Evolutionary conservation across 2,888 invertebrate genomes (phyloP), one percentile per base, ranked within the genome.

Genomic region (Amblyjoppa proteus): DNA sequence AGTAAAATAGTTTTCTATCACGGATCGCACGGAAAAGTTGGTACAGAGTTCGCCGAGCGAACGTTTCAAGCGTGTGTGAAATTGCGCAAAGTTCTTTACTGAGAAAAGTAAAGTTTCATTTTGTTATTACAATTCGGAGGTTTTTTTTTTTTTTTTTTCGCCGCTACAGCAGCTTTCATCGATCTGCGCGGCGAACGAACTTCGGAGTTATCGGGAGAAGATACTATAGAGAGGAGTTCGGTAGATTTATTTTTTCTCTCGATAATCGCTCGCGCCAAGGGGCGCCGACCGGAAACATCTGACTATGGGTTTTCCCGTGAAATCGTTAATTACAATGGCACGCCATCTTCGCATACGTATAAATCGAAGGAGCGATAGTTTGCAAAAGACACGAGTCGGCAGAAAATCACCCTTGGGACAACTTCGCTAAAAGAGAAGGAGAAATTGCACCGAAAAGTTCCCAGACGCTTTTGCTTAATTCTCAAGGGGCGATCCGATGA

Each of bases 321-420:
- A 25, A 49, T 51, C 81, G 45, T 69, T 61, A 41, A 74, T 66
- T 31, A 73, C 51, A 51, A n/a, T 83, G 53, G 68, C 75, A 45
- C 38, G 51, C 76, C 53, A 56, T 51, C 76, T 56, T 13, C 69
- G 56, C 34, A 13, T 34, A 25, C 68, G 20, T 80, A 69, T 28
- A 58, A 78, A 74, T 74, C 61, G 86, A 71, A 70, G 66, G 71
- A 79, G 41, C 51, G 75, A 71, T 81, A 58, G 73, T 80, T 83
- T 28, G 69, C 56, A 61, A 77, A 58, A 25, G 68, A 70, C 84
- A 83, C 83, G 77, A 84, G 64, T 81, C 68, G 34, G 73, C 61
- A 34, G 20, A 73, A 66, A 75, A 78, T 78, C 82, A 71, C 83
- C 73, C 88, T 13, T 49, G 81, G 81, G 78, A 64, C 73, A 78